Evolutionary conservation across 2,888 invertebrate genomes (phyloP), one percentile per base, ranked within the genome.

Genomic region (Metalampra italica): DNA sequence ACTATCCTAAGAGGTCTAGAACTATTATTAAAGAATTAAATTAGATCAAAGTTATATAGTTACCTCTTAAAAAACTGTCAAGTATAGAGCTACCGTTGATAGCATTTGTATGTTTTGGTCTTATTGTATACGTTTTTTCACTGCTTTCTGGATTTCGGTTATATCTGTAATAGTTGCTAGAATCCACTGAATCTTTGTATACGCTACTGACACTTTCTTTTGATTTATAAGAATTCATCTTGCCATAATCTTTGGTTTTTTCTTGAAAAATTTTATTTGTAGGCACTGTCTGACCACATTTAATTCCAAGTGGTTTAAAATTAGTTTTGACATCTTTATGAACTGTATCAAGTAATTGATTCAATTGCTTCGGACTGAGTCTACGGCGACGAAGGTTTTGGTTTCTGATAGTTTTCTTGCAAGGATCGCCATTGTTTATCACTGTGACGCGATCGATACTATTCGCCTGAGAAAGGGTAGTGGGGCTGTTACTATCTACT

Each of bases 381-480:
- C 13, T 39, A 14, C 15, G 13, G 14, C n/a, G 3, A n/a, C 11
- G 36, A 3, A n/a, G 1, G 3, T 36, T 36, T 9, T 11, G 32
- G 32, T 3, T 36, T n/a, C 36, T 36, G 36, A 36, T 36, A 5
- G n/a, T 36, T 39, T 39, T 39, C 9, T 7, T 13, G 8, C 13
- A 13, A 3, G 9, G 2, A 2, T 45, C 38, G 1, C 13, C 13
- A 29, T 77, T 82, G 45, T 79, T 73, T 47, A 88, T 82, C 8
- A 88, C 83, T 0, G 87, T 88, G 29, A 87, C 61, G 44, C 83
- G 76, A 62, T 82, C 85, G 55, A 69, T 63, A 62, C 85, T 86
- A 1, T 82, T 76, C 3, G 76, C 67, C 38, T 55, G 72, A 8
- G 85, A 79, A 50, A 63, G n/a, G 12, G 11, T 36, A 60, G 52